Evolutionary conservation across 2,888 invertebrate species (phyloP).

Genomic region (Uloborus plumipes): DNA sequence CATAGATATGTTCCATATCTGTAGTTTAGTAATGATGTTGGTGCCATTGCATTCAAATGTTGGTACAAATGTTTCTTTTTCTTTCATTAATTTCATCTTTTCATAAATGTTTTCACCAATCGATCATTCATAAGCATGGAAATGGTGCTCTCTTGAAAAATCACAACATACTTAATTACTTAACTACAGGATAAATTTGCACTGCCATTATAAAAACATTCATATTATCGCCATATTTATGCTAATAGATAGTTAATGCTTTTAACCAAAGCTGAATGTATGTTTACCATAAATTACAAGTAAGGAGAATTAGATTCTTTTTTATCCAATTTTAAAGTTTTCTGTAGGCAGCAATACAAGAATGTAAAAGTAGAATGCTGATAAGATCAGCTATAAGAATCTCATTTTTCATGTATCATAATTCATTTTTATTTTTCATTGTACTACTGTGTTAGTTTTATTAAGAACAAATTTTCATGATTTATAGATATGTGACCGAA

Average conservation of each 20-base stretch:
- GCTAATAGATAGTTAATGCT: slow-evolving; percentile 60
- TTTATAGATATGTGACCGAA: slow-evolving; percentile 46
- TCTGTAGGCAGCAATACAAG: slow-evolving; percentile 42
- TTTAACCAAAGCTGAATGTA: slow-evolving; percentile 56
- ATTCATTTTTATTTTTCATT: slow-evolving; percentile 51
- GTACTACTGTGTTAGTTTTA: slow-evolving; percentile 41
- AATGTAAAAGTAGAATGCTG: slow-evolving; percentile 51
- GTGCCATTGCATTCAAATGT: slow-evolving; percentile 44
- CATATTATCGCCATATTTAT: slow-evolving; percentile 53
- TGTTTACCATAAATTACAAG: slow-evolving; percentile 42
- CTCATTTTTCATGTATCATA: slow-evolving; percentile 47
- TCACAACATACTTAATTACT: slow-evolving; percentile 46
- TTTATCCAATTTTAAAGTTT: slow-evolving; percentile 47
- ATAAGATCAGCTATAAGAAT: slow-evolving; percentile 37
- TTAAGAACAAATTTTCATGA: slow-evolving; percentile 62
- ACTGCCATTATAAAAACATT: slow-evolving; percentile 58
- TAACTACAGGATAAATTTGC: slow-evolving; percentile 50
- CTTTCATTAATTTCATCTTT: slow-evolving; percentile 38
- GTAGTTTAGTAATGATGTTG: slow-evolving; percentile 45
- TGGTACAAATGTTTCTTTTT: slow-evolving; percentile 48
- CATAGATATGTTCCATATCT: slow-evolving; percentile 37
- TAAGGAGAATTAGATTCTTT: slow-evolving; percentile 39
- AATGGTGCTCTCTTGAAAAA: slow-evolving; percentile 51
- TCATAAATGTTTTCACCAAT: slow-evolving; percentile 36
- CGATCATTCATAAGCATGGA: slow-evolving; percentile 48